Base-by-base conservation (phyloP, 1,140 invertebrate genomes). In the Chrysoperla carnea region DNA sequence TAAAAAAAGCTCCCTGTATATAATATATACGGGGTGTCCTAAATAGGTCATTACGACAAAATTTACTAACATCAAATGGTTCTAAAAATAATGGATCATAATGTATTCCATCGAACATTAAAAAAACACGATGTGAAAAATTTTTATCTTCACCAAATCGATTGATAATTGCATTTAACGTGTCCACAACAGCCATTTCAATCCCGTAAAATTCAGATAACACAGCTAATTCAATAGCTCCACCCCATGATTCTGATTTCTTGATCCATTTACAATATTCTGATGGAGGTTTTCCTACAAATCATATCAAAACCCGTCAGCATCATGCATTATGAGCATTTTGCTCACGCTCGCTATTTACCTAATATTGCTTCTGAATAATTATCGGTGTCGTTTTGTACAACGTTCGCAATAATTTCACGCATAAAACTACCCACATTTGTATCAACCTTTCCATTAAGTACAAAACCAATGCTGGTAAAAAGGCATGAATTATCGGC, bases 401-500 rank as follows among this genome's bases (percentile, higher is more conserved):
- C 83, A 28, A 80, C 75, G 53, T 77, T 74, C 1, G 89, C 87
- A 53, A 95, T 91, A 11, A 94, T 75, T 52, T 90, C 68, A 44
- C 91, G 70, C 75, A 94, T 81, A 47, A 73, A 71, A 41, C 67
- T 64, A 36, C 80, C 76, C 44, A 74, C 75, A 29, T 66, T 68
- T 40, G 77, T 71, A 55, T 91, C 81, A 15, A 87, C 70, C 61
- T 79, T 78, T 15, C 86, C 86, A 54, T 73, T 76, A 43, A 76
- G 56, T 44, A 76, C 73, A 58, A 73, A 77, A 48, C 72, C 75
- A 53, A 95, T 73, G 58, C 87, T 90, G 42, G 85, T 91, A 63
- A 96, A 96, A 12, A 96, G 69, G 63, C 92, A 96, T 4, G 90
- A 95, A 62, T 96, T 94, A 60, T 96, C 88, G 6, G 90, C 81